phyloP scores from a whole-genome alignment of 2,888 invertebrate genomes.

The Cryptops parisi region DNA sequence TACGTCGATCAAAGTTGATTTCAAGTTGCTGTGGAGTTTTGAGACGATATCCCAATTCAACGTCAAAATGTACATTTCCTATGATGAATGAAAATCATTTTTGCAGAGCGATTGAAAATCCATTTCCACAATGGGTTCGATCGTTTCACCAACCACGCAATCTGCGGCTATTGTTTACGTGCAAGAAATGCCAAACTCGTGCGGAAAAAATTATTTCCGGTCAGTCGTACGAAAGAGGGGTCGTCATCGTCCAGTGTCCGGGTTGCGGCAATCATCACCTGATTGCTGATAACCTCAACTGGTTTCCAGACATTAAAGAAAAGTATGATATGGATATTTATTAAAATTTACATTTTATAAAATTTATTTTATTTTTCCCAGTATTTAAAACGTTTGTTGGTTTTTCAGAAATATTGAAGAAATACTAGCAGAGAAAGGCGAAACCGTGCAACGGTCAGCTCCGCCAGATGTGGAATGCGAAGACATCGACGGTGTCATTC shows the following conservation, averaged over 20 bases:
- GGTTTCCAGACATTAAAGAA: conserved; percentile 57
- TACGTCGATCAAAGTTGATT: no score
- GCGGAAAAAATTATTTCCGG: conserved; percentile 71
- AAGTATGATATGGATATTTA: conserved; percentile 16
- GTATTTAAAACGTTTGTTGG: conserved; percentile 4
- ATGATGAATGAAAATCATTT: no score
- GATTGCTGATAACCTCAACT: conserved; percentile 90
- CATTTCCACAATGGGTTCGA: no score
- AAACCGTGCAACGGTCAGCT: conserved; percentile 37
- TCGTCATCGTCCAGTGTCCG: conserved; percentile 79
- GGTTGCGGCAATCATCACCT: conserved; percentile 80
- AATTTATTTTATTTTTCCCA: neutral
- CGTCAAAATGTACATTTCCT: no score
- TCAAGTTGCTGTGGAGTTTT: no score
- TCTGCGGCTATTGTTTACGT: conserved; percentile 64
- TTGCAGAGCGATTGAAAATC: no score
- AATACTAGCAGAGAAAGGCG: conserved; percentile 73
- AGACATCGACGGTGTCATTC: neutral
- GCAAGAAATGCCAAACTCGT: conserved; percentile 68
- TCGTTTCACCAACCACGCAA: no score
- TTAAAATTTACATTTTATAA: neutral
- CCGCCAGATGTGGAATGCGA: no score
- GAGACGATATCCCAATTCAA: no score
- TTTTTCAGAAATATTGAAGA: conserved; percentile 64
- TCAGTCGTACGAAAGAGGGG: conserved; percentile 67